Conservation (phyloP, 2,113 vertebrate species). For the Murina feae region DNA sequence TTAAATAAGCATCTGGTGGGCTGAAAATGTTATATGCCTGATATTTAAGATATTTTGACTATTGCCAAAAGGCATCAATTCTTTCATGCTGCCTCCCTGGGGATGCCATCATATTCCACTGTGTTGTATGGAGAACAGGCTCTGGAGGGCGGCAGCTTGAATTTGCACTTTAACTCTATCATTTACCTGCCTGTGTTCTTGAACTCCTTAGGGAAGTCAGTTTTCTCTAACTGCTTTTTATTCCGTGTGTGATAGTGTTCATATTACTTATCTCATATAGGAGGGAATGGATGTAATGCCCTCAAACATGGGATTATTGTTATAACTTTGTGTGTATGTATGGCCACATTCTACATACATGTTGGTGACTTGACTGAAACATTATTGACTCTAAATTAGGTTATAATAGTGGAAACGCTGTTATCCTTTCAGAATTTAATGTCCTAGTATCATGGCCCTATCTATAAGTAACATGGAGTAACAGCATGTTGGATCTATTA, state of each 20-base stretch:
- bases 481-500: background rate
- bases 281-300: background rate
- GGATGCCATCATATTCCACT: constrained; percentile 31
- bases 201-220: background rate
- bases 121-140: background rate
- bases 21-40: constrained; percentile 68
- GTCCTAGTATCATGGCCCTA: background rate
- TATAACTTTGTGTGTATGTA: background rate
- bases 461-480: background rate
- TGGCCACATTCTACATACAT: background rate
- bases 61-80: constrained; percentile 57
- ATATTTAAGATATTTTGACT: constrained; percentile 68
- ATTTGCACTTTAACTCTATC: background rate
- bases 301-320: background rate
- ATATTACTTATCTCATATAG: background rate
- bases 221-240: background rate
- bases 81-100: background rate
- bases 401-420: background rate
- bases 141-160: background rate
- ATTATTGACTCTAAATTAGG: background rate
- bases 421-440: background rate
- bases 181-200: background rate
- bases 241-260: background rate
- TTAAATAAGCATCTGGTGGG: constrained; percentile 68
- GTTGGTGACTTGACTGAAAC: background rate